A percentile compares a stretch with the other conserved stretches of the same genome.
Conservation (phyloP, 37 sponge, comb jelly and placozoan species). For the Tethya wilhelma region DNA sequence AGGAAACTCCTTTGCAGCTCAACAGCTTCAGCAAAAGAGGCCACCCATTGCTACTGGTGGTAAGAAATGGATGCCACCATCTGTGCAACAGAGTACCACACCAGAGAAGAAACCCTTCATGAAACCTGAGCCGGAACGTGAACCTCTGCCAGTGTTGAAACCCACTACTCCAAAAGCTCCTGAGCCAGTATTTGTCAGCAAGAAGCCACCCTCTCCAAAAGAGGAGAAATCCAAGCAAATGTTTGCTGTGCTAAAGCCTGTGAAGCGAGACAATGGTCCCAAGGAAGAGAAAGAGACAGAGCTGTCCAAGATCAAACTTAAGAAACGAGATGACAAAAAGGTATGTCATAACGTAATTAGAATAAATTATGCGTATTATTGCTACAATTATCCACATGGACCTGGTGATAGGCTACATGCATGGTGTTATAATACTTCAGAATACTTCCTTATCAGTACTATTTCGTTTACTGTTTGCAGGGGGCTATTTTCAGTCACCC, state of each 20-base stretch:
- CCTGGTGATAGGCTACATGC: not conserved
- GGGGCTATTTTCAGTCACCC: slow-evolving; percentile 29
- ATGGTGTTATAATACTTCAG: not conserved
- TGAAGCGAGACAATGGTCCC: not conserved
- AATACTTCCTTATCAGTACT: not conserved
- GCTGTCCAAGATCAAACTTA: slow-evolving; percentile 20
- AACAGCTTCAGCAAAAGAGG: no score
- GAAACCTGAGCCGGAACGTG: not conserved
- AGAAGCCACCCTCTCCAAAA: no score
- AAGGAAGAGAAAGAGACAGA: slow-evolving; percentile 15
- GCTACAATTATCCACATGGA: no score
- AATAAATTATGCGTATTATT: no score
- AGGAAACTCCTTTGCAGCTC: no score
- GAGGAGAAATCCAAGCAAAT: slow-evolving; percentile 14
- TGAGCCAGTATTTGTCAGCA: not conserved
- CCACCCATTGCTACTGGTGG: no score
- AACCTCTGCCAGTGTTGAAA: slow-evolving; percentile 5
- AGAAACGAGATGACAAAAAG: slow-evolving; percentile 16
- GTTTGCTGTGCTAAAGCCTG: slow-evolving; percentile 10
- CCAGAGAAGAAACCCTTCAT: not conserved
- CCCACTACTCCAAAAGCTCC: not conserved
- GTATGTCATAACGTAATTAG: no score
- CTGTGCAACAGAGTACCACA: not conserved
- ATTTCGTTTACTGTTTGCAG: not conserved
- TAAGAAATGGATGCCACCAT: not conserved